Percentiles rank a stretch among this genome's conserved stretches.
Conservation (phyloP, 1,140 invertebrate species). For the Oedothorax gibbosus region DNA sequence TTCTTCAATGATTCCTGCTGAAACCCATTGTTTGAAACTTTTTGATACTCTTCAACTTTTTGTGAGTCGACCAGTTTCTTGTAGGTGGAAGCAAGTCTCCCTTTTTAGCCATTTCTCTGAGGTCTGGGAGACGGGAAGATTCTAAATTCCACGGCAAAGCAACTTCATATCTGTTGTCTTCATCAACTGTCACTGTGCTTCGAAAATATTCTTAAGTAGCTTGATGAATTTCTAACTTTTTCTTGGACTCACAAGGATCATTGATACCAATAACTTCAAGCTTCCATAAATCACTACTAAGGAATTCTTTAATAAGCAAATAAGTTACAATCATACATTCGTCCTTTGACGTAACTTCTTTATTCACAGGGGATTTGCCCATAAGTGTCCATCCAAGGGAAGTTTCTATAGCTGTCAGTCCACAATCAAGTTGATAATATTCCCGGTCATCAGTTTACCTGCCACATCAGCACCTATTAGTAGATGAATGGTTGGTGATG, state of each 20-base stretch:
- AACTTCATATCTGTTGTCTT: not conserved
- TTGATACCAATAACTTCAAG: not conserved
- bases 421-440: slow-evolving; percentile 9
- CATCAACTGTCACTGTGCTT: too few species aligned
- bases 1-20: slow-evolving; percentile 1
- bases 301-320: not conserved
- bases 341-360: not conserved
- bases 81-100: not conserved
- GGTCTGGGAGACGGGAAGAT: not conserved
- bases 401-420: slow-evolving; percentile 21
- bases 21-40: not conserved
- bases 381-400: slow-evolving; percentile 27
- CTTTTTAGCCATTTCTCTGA: not conserved
- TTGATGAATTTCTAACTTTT: not conserved
- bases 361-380: not conserved
- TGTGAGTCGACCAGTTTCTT: not conserved
- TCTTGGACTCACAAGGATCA: not conserved
- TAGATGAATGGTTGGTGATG: not conserved
- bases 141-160: not conserved
- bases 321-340: not conserved
- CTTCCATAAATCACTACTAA: not conserved
- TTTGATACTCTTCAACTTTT: not conserved
- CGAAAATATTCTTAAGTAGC: not conserved
- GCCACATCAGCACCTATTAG: slow-evolving; percentile 20
- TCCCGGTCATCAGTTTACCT: slow-evolving; percentile 11